Percentiles rank a stretch among this genome's conserved stretches.
phyloP scores from a whole-genome alignment of 1,140 invertebrate species.

The Trichonephila clavipes region DNA sequence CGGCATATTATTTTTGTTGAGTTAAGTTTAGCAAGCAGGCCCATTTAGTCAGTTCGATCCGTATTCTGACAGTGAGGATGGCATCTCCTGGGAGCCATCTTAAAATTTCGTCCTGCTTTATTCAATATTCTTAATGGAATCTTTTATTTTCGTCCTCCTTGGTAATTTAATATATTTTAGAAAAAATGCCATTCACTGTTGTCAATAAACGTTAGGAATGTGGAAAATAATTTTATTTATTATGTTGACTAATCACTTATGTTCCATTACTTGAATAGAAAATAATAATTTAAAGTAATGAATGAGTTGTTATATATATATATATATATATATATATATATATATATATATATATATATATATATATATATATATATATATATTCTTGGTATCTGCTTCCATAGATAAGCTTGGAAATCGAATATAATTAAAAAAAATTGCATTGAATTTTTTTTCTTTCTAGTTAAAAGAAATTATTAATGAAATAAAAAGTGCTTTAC shows the following conservation, averaged over 20 bases:
- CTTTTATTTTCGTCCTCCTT: background rate
- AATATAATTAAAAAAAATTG: too few species aligned
- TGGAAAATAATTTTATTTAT: background rate
- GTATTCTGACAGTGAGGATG: background rate
- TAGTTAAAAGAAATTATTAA: too few species aligned
- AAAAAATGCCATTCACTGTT: background rate
- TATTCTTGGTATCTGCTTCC: too few species aligned
- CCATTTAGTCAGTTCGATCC: background rate
- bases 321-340: too few species aligned
- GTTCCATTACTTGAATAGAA: too few species aligned
- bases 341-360: too few species aligned
- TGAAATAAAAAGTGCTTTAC: too few species aligned
- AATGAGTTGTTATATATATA: too few species aligned
- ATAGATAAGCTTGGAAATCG: too few species aligned
- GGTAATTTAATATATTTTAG: background rate
- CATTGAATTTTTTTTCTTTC: too few species aligned
- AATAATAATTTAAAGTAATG: too few species aligned
- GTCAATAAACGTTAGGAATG: background rate
- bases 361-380: too few species aligned
- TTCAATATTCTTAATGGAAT: slow-evolving; percentile 18
- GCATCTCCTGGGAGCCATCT: background rate
- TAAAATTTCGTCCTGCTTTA: background rate
- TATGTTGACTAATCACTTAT: background rate
- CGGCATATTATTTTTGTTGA: background rate
- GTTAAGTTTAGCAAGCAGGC: background rate